Evolutionary conservation across 2,797 vertebrate species (phyloP), one percentile per base, ranked within the genome.

Genomic region (Zenarchopterus dispar): DNA sequence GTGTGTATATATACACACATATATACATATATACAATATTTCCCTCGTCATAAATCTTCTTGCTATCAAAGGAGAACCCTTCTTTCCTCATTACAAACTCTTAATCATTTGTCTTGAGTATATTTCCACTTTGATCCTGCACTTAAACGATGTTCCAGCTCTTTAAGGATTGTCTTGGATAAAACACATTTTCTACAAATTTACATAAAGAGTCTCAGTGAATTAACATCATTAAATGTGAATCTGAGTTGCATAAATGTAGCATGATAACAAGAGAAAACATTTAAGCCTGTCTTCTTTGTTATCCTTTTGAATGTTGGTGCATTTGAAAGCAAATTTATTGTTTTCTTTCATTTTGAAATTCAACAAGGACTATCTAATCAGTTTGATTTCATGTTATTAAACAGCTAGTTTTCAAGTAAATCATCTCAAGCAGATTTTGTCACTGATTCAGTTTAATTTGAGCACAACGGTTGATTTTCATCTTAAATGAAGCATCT

Each of bases 361-460:
- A 21, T 16, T 53, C 23, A 9, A 52, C 24, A n/a, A 31, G n/a
- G n/a, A 47, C 24, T 41, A 45, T 52, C 15, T 28, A 5, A 5
- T 8, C 28, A 3, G 8, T 5, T 28, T 6, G 28, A 28, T 28
- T 28, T 28, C 28, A 28, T 28, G 8, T 28, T 28, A 28, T 28
- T 7, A 1, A 28, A 28, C 28, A 28, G 28, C 28, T 28, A 7
- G 4, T 7, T 28, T 28, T 28, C 28, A 28, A 28, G 28, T 5
- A 28, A 28, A 28, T 5, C 28, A 28, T 8, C 28, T 28, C 7
- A 5, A 28, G 7, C 28, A 28, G 28, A 28, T 28, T 62, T 22
- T 44, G 48, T 61, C 50, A 68, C 13, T 55, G 60, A 75, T 75
- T 67, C 63, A 15, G 5, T 22, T 59, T 48, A 21, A 67, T 73